Conservation (phyloP, 2,113 vertebrate genomes). For the Rhea pennata region DNA sequence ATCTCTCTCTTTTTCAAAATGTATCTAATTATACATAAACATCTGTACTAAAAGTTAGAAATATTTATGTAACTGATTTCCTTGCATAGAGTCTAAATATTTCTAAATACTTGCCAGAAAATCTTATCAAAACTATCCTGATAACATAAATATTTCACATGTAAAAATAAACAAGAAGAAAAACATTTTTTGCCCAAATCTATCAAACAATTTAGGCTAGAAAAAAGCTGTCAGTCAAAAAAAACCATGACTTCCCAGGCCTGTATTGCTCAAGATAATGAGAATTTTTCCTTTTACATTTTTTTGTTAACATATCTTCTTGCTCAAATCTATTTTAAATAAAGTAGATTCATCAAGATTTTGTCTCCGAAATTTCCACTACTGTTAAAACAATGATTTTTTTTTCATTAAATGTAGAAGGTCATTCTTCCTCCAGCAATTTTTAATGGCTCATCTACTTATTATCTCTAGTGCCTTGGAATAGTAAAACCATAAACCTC, state of each 20-base stretch:
- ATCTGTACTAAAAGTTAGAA: not conserved
- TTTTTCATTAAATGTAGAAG: not conserved
- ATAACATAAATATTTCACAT: not conserved
- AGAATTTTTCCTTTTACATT: not conserved
- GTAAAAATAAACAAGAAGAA: not conserved
- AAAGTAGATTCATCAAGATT: not conserved
- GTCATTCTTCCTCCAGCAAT: not conserved
- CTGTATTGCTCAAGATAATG: not conserved
- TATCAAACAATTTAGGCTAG: not conserved
- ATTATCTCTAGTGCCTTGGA: not conserved
- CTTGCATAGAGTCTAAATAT: not conserved
- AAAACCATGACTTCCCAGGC: not conserved
- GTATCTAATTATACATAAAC: not conserved
- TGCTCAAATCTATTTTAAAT: not conserved
- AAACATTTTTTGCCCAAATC: not conserved
- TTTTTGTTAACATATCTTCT: not conserved
- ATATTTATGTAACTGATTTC: not conserved
- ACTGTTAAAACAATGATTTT: not conserved
- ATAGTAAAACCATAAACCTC: not conserved
- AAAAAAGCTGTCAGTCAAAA: not conserved
- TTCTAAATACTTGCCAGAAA: not conserved
- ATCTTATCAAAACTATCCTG: not conserved
- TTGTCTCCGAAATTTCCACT: not conserved
- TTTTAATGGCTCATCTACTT: not conserved
- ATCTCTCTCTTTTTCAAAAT: not conserved